phyloP scores from a whole-genome alignment of 2,888 invertebrate species.

The Morinoia aosen region DNA sequence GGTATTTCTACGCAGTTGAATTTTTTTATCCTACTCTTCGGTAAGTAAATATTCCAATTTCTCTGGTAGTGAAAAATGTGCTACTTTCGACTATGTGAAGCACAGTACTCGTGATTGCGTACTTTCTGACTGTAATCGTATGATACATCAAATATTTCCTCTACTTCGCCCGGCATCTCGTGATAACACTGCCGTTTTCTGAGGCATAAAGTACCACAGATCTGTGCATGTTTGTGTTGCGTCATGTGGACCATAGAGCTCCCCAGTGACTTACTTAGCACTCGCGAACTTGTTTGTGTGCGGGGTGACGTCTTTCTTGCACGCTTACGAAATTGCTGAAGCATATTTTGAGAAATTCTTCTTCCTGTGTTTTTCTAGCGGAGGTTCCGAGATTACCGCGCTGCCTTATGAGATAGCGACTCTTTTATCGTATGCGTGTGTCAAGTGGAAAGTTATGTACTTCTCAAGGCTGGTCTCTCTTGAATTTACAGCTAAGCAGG shows the following conservation, averaged over 20 bases:
- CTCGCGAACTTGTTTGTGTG: not conserved
- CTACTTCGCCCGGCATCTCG: not conserved
- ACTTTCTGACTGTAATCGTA: not conserved
- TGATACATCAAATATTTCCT: not conserved
- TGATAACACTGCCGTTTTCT: not conserved
- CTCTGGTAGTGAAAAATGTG: not conserved
- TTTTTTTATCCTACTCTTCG: not conserved
- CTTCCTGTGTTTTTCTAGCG: not conserved
- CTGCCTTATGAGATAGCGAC: not conserved
- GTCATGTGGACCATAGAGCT: not conserved
- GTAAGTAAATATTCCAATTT: not conserved
- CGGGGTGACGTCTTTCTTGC: not conserved
- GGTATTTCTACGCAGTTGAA: not conserved
- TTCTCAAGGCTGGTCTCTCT: not conserved
- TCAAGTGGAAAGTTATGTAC: not conserved
- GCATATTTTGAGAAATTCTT: not conserved
- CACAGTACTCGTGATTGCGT: not conserved
- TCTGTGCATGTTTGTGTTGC: not conserved
- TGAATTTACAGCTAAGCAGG: not conserved
- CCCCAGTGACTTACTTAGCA: not conserved
- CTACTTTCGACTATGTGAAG: not conserved
- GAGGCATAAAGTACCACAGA: not conserved
- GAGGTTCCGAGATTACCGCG: not conserved
- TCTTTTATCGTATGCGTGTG: not conserved
- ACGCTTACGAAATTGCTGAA: not conserved